These are phyloP conservation scores for Tetrax tetrax DNA, from an alignment of 2,113 vertebrate species.

Conservation along the genomic window DNA sequence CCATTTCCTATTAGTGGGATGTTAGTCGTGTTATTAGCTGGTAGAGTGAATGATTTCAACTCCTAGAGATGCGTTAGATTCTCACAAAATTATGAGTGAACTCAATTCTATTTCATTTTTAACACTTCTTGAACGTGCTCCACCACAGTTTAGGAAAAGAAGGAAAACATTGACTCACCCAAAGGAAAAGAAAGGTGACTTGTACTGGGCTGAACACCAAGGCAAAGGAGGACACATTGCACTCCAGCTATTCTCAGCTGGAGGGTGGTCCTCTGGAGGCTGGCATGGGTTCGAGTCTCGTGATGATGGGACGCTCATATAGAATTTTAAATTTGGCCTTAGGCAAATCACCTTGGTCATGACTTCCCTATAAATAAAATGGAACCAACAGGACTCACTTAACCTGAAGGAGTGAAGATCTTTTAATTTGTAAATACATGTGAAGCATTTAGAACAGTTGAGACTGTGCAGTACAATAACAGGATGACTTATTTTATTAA, in stretches of 20 bases:
- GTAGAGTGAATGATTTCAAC: not conserved
- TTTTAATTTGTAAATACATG: not conserved
- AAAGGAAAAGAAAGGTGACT: not conserved
- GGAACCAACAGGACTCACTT: not conserved
- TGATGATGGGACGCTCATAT: not conserved
- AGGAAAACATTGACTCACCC: not conserved
- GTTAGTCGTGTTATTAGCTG: accelerated
- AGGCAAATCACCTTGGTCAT: not conserved
- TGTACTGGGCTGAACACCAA: not conserved
- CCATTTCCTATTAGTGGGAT: not conserved
- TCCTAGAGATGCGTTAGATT: not conserved
- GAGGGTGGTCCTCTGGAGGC: not conserved
- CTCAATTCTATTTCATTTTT: not conserved
- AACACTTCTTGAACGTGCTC: not conserved
- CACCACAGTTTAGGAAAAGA: not conserved
- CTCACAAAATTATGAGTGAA: not conserved
- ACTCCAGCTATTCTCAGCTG: not conserved
- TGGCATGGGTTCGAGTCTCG: not conserved
- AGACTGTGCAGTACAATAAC: not conserved
- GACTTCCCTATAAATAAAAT: not conserved
- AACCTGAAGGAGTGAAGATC: not conserved
- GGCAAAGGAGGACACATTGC: not conserved
- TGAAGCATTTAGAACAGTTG: not conserved
- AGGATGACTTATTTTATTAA: not conserved
- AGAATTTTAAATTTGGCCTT: not conserved